Base-by-base conservation (phyloP, 64 coral and sea anemone genomes). In the Montipora efflorescens region DNA sequence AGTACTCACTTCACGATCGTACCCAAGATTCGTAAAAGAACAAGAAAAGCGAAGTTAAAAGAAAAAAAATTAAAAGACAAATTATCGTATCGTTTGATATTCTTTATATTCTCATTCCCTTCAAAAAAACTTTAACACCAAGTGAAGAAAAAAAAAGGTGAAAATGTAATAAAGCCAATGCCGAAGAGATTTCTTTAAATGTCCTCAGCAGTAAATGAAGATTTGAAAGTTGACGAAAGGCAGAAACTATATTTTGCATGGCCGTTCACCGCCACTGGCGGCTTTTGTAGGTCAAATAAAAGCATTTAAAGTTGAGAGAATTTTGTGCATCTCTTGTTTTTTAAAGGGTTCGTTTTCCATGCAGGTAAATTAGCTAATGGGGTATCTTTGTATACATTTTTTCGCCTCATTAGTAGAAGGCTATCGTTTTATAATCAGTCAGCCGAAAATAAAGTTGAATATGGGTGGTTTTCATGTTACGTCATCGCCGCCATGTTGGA, bases 1-100 rank as follows among this genome's bases (percentile, higher is more conserved):
- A 28, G 45, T 66, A 25, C 66, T 28, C 64, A 50, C 71, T 28
- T 46, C 62, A 72, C 82, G 8, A 86, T 71, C 66, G 18, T 21
- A 86, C 82, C n/a, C n/a, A n/a, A 71, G 6, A 47, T 86, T 44
- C 44, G 36, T 84, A 19, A 21, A 86, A 21, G 8, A 4, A 36
- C 57, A 82, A 44, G 67, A 64, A 64, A 64, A 64, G 3, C 14
- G 13, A 3, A 64, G 0, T 14, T 3, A 2, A 64, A 46, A 72
- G 19, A 71, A 47, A 86, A 86, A 47, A 69, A 51, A 69, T 47
- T 71, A 86, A 86, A 46, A 69, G 46, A 48, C 68, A 70, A 86
- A 71, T 50, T 86, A 86, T 70, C 82, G 47, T 86, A 71, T 72
- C 50, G 71, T 86, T 86, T 86, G 82, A 86, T 86, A 86, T 71